These are phyloP conservation scores for Danio kyathit DNA, from an alignment of 2,797 vertebrate genomes.

Conservation along the genomic window DNA sequence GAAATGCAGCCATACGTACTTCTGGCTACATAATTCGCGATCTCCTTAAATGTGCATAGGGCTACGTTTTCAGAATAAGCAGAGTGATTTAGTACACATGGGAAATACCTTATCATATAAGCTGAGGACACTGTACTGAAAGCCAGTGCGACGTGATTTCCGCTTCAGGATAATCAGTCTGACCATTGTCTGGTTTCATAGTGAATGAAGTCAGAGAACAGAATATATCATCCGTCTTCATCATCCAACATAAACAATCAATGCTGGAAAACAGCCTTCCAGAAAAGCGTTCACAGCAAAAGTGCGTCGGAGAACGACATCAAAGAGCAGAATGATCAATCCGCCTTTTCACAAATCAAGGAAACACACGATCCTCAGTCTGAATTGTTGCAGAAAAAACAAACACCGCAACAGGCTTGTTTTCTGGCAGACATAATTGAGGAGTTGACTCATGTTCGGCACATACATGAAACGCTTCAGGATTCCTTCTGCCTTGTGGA, in stretches of 20 bases:
- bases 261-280: conserved; percentile 46
- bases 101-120: neutral
- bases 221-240: conserved; percentile 11
- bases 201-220: conserved; percentile 14
- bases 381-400: conserved; percentile 16
- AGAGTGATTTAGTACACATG: no score
- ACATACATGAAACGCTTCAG: neutral
- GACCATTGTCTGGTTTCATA: conserved; percentile 37
- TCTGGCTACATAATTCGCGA: no score
- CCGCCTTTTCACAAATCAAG: conserved; percentile 7
- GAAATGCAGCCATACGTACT: no score
- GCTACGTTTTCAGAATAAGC: no score
- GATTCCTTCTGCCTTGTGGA: neutral
- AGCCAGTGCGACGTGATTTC: conserved; percentile 16
- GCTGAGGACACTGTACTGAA: conserved; percentile 6
- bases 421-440: conserved; percentile 8
- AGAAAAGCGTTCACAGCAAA: conserved; percentile 9
- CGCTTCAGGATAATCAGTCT: conserved; percentile 35
- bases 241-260: conserved; percentile 37
- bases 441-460: neutral
- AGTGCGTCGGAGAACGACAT: conserved; percentile 23
- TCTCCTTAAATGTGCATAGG: no score
- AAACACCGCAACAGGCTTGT: conserved; percentile 13
- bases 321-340: conserved; percentile 36
- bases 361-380: conserved; percentile 36